Evolutionary conservation across 2,888 invertebrate species (phyloP), one percentile per base, ranked within the genome.

Genomic region (Spilarctia lutea): DNA sequence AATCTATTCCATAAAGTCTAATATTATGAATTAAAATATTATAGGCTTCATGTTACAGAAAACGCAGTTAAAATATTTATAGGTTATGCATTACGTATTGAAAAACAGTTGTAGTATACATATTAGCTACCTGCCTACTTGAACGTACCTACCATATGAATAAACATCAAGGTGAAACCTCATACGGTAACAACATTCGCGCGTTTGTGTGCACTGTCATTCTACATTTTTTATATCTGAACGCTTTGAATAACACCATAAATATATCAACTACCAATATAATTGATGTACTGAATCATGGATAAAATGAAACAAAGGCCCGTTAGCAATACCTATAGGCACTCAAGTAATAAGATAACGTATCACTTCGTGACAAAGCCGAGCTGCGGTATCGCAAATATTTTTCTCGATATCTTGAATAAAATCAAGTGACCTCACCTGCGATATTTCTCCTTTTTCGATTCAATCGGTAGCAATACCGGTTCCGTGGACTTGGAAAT

Each of bases 371-470:
- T 91, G 89, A 92, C 91, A 92, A 91, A 91, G 89, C 90, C 85
- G 86, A 80, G 85, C 83, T 79, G 81, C 85, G 91, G 91, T 95
- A 95, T 90, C 90, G 88, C 88, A 91, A 92, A 93, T 91, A 93
- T 92, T 92, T 93, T 90, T 80, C 79, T 80, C 75, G 79, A 84
- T 89, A 89, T 87, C 88, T 86, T 86, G 78, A 83, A 85, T 83
- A 86, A 90, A 88, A 88, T 87, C 80, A 87, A 91, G 87, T 91
- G 89, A 91, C 86, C 94, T 94, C 91, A 96, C 96, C 96, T 95
- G 91, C 94, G 91, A 92, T 96, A 96, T 90, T 96, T 96, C 88
- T 96, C 96, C 91, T 94, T 95, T 92, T 96, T 96, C 52, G 94
- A 91, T 92, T 95, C 94, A 84, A 93, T 92, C 77, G 93, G 94